Evolutionary conservation across 2,797 vertebrate species (phyloP), one percentile per base, ranked within the genome.

Genomic region (Moxostoma hubbsi): DNA sequence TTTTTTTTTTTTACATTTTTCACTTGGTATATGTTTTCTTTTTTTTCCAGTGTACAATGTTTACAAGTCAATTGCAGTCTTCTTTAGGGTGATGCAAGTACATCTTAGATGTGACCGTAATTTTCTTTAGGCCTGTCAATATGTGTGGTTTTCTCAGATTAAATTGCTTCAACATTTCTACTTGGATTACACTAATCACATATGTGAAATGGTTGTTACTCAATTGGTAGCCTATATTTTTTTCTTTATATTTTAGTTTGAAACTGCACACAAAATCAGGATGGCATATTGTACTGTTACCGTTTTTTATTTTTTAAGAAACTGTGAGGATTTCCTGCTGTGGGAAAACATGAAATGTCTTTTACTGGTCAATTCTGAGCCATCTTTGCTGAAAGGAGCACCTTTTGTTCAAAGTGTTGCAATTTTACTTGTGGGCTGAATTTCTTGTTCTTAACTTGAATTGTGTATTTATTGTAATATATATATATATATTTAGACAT

Each of bases 1-100:
- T 9, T 6, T n/a, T 9, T 65, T 18, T 54, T 46, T 55, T 10
- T 59, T 12, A 57, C n/a, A 46, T 46, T 8, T 47, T 12, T 9
- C 1, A 13, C 24, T 24, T 24, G 24, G 24, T 24, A 2, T 24
- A 24, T 24, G 24, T 24, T 24, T 24, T 24, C 24, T 1, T 24
- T 6, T 73, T 49, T 62, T 73, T n/a, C 5, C 6, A 49, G 55
- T 15, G 55, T 1, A 5, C 43, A 47, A 3, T 13, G 13, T 47
- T 67, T 67, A 67, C 15, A 69, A 69, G 15, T 54, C 51, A 69
- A 50, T 55, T 55, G 53, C 53, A 55, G n/a, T 55, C 6, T 55
- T 16, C 51, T n/a, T 54, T 55, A 72, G 12, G 7, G 57, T 7
- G 16, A 70, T 6, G 36, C 4, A 5, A 36, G 36, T 5, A 36